Conservation (phyloP, 2,797 vertebrate species). For the Decapterus maruadsi region DNA sequence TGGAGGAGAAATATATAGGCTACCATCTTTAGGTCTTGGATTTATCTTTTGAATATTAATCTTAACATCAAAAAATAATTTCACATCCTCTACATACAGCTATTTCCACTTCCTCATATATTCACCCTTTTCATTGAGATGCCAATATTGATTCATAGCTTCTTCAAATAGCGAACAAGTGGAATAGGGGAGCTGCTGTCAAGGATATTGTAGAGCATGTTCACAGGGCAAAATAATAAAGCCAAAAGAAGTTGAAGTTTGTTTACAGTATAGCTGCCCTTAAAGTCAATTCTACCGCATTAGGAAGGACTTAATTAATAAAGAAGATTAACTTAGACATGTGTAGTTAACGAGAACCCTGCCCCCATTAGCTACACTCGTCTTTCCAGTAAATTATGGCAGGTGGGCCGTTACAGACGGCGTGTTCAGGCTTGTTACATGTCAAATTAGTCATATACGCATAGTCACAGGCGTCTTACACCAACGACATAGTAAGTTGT, state of each 20-base stretch:
- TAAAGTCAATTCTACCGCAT: neutral
- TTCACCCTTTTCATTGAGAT: neutral
- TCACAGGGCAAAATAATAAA: neutral
- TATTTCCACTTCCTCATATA: neutral
- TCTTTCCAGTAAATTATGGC: neutral
- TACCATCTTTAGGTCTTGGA: neutral
- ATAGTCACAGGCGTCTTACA: slow-evolving; percentile 6
- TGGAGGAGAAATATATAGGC: neutral
- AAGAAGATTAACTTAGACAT: neutral
- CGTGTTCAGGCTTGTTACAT: neutral
- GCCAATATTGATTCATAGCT: neutral
- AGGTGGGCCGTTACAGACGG: neutral
- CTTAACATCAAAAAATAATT: no score
- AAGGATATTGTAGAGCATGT: neutral
- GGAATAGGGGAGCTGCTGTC: neutral
- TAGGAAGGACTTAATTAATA: slow-evolving; percentile 10
- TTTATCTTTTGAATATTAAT: neutral
- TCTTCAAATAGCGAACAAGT: neutral
- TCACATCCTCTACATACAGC: neutral
- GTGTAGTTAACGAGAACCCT: slow-evolving; percentile 19
- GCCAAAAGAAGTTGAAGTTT: neutral
- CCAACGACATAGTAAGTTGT: neutral
- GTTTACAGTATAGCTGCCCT: neutral
- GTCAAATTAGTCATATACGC: slow-evolving; percentile 3
- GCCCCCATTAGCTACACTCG: slow-evolving; percentile 6